Conservation (phyloP, 2,113 vertebrate genomes). For the Dermatemys mawii region DNA sequence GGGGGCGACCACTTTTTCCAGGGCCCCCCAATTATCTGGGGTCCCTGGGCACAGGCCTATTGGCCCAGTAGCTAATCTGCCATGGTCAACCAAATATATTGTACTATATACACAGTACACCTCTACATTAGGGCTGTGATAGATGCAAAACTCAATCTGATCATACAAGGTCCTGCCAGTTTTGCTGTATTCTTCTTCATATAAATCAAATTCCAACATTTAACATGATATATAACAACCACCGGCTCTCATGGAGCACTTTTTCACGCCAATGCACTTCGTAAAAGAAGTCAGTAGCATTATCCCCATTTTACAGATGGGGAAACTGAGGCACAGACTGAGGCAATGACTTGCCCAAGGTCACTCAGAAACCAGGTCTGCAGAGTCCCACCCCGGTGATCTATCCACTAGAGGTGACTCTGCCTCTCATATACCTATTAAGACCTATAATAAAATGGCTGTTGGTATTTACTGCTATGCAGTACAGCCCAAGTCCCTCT, state of each 20-base stretch:
- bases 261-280: not conserved
- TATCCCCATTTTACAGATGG: not conserved
- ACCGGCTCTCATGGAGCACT: too few species aligned
- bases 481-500: not conserved
- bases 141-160: not conserved
- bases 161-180: not conserved
- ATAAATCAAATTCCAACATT: not conserved
- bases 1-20: too few species aligned
- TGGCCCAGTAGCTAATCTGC: too few species aligned
- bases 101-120: not conserved
- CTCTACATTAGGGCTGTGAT: not conserved
- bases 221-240: not conserved
- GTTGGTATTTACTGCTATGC: not conserved
- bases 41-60: too few species aligned
- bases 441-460: not conserved
- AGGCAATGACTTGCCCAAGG: not conserved
- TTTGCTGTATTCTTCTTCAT: not conserved
- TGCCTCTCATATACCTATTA: not conserved
- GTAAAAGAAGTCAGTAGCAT: not conserved
- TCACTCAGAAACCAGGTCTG: not conserved
- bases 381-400: not conserved
- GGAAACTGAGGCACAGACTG: not conserved
- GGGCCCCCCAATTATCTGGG: too few species aligned
- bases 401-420: not conserved
- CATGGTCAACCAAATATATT: not conserved